phyloP scores from a whole-genome alignment of 2,797 vertebrate genomes.

The Lepidocolaptes lacrymiger region DNA sequence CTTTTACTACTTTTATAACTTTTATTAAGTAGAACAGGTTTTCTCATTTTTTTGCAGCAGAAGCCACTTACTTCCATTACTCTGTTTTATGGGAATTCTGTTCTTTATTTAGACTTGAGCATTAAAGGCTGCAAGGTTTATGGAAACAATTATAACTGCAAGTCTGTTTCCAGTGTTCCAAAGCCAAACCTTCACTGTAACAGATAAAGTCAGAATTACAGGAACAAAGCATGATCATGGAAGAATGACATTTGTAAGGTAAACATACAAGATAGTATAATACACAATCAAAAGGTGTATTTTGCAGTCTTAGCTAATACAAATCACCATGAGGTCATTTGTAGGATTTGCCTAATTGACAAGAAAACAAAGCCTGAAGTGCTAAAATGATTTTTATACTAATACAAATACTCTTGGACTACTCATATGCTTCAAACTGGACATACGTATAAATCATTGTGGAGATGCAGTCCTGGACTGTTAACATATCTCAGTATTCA shows the following conservation, averaged over 20 bases:
- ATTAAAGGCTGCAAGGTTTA: neutral
- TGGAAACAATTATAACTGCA: neutral
- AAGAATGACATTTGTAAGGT: neutral
- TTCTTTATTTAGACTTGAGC: slow-evolving; percentile 6
- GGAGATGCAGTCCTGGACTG: neutral
- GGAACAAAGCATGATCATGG: neutral
- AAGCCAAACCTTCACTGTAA: slow-evolving; percentile 9
- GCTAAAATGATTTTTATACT: neutral
- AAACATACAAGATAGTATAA: neutral
- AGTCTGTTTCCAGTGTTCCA: slow-evolving; percentile 1
- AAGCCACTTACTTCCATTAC: neutral
- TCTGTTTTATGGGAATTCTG: slow-evolving; percentile 11
- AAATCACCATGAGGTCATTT: neutral
- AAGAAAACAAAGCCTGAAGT: neutral
- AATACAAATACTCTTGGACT: neutral
- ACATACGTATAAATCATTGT: neutral
- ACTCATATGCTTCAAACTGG: neutral
- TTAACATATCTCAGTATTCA: neutral
- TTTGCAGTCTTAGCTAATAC: neutral
- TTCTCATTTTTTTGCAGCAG: neutral
- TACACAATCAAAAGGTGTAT: neutral
- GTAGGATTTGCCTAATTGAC: neutral
- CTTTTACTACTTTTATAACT: neutral
- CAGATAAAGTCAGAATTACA: neutral
- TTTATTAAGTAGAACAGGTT: neutral